Evolutionary conservation across 37 sponge, comb jelly and placozoan genomes (phyloP), one percentile per base, ranked within the genome.

Genomic region (Spongia lamella): DNA sequence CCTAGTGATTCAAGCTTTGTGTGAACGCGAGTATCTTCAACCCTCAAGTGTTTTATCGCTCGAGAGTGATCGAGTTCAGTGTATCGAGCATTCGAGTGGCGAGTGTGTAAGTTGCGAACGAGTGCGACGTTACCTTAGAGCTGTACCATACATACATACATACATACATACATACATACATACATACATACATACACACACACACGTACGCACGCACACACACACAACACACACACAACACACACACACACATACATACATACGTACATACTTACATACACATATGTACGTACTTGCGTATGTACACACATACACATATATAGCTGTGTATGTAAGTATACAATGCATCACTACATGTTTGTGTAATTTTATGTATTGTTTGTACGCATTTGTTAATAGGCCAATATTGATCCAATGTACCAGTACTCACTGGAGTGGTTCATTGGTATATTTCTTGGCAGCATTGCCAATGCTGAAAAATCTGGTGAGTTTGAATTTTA

Each of bases 351-450:
- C 4, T 73, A 25, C 61, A 73, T 66, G 50, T 3, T 13, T 39
- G 15, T 34, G 16, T 43, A 13, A 43, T 9, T 43, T 13, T 43
- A 43, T 7, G 9, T 32, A 38, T 66, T 32, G 32, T 31, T 11
- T 66, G 32, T 66, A 22, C 16, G 27, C 17, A 17, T 4, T 26
- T 11, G 4, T 27, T 11, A 69, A n/a, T 29, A 76, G 78, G 84
- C 95, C 59, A 91, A 86, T 66, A 88, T 97, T 21, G 98, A 97
- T 51, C 98, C 98, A 65, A 97, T 97, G 98, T 97, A 97, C 81
- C 98, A 97, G 82, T 97, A 97, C 82, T 97, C 98, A 15, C 88
- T 97, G 54, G 92, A 89, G 60, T 97, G 98, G 98, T 97, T 86
- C 76, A 86, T 97, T 55, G 56, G 57, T 55, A 94, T 97, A 56